A percentile compares a stretch with the other conserved stretches of the same genome.
phyloP scores from a whole-genome alignment of 1,140 invertebrate species.

The Notospermus geniculatus region DNA sequence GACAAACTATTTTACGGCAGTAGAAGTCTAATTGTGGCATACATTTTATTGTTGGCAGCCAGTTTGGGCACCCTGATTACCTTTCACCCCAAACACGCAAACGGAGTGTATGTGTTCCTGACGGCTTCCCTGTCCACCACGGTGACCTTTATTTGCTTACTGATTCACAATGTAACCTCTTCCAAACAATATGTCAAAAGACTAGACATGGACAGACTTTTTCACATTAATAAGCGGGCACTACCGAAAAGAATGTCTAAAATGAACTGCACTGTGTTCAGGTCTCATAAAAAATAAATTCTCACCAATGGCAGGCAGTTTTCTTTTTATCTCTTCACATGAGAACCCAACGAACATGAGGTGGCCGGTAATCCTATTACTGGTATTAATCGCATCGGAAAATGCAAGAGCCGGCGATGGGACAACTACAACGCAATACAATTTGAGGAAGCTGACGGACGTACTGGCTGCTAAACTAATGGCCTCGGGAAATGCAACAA shows the following conservation, averaged over 20 bases:
- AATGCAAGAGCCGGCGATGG: not conserved
- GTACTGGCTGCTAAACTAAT: not conserved
- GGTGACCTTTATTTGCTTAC: constrained; percentile 2
- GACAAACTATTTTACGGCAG: constrained; percentile 1
- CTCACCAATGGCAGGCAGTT: no score
- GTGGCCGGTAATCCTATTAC: no score
- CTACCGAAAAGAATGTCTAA: not conserved
- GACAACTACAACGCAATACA: not conserved
- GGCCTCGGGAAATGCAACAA: not conserved
- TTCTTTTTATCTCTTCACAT: no score
- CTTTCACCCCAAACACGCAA: not conserved
- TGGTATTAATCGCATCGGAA: no score
- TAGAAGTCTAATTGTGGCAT: not conserved
- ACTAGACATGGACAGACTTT: not conserved
- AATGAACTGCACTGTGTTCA: not conserved
- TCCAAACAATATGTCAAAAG: not conserved
- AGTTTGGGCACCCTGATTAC: not conserved
- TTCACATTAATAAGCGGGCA: not conserved
- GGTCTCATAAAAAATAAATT: no score
- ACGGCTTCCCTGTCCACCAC: not conserved
- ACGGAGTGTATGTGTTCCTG: not conserved
- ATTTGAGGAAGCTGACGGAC: not conserved
- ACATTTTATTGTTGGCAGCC: not conserved
- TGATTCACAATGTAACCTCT: not conserved
- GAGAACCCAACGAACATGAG: no score